These are phyloP conservation scores for Andrena praecox DNA, from an alignment of 2,888 invertebrate species.

Conservation along the genomic window DNA sequence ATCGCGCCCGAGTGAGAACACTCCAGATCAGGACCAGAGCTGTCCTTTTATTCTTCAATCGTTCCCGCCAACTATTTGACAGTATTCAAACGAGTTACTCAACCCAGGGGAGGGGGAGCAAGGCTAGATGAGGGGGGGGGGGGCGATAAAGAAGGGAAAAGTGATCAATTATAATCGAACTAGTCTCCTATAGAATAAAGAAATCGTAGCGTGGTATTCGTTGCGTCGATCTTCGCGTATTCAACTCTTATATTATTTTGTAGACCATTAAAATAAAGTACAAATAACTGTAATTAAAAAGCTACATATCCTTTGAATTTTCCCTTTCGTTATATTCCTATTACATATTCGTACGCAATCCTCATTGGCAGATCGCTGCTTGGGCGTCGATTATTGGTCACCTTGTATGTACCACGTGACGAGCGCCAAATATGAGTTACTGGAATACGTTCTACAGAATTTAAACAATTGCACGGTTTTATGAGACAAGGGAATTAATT, in stretches of 20 bases:
- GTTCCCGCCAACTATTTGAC: slow-evolving; percentile 35
- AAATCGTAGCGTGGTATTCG: too few relatives aligned
- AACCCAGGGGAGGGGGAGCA: background rate
- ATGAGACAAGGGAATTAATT: background rate
- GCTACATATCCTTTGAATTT: slow-evolving; percentile 6
- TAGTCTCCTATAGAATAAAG: background rate
- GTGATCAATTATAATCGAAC: background rate
- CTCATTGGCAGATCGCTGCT: background rate
- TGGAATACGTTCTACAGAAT: background rate
- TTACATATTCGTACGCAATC: background rate
- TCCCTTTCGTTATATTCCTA: background rate
- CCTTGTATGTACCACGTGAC: background rate
- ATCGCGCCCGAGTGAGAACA: slow-evolving; percentile 29
- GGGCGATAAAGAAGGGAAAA: background rate
- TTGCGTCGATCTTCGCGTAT: background rate
- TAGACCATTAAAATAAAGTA: background rate
- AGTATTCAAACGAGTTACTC: slow-evolving; percentile 1
- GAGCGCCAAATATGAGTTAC: slow-evolving; percentile 7
- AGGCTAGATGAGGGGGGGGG: slow-evolving; percentile 16
- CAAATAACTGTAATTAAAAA: background rate
- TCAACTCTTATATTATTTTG: background rate
- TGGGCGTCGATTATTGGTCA: background rate
- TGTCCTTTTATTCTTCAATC: slow-evolving; percentile 39
- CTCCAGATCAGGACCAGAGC: background rate
- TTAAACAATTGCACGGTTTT: background rate